These are phyloP conservation scores for Channa striata DNA, from an alignment of 2,797 vertebrate genomes.

Conservation along the genomic window DNA sequence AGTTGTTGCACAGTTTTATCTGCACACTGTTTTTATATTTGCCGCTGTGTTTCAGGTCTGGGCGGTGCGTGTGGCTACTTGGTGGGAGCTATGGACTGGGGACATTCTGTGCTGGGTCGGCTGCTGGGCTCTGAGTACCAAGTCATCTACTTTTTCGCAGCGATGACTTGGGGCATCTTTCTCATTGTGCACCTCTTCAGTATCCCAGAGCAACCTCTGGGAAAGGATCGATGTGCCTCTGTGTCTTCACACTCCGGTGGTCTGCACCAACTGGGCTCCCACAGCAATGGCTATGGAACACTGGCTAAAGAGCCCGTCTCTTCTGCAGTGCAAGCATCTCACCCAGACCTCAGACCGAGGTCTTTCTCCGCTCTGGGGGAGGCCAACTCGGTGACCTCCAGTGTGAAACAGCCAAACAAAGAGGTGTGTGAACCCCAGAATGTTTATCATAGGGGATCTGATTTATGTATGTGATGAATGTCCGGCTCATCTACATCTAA, in stretches of 20 bases:
- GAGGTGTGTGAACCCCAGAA: constrained; percentile 85
- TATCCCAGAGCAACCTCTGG: constrained; percentile 91
- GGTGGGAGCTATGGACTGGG: constrained; percentile 95
- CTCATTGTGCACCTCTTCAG: constrained; percentile 92
- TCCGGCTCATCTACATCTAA: background rate
- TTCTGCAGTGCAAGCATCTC: constrained; percentile 6
- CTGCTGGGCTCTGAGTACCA: constrained; percentile 93
- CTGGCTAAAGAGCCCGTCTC: constrained; percentile 75
- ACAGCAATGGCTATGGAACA: constrained; percentile 82
- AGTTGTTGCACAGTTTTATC: background rate
- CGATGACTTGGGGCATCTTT: constrained; percentile 88
- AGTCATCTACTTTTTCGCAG: constrained; percentile 94
- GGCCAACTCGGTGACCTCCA: constrained; percentile 79
- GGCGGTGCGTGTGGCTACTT: constrained; percentile 95
- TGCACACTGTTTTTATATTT: background rate
- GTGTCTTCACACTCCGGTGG: constrained; percentile 55
- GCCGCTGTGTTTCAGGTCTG: constrained; percentile 84
- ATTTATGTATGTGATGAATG: background rate
- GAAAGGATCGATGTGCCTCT: background rate
- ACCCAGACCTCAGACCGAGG: constrained; percentile 71
- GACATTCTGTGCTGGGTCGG: constrained; percentile 86
- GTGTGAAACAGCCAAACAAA: constrained; percentile 73
- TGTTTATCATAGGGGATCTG: too few species aligned
- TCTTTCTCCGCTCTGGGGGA: constrained; percentile 80
- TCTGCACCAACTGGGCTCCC: constrained; percentile 67